Evolutionary conservation across 2,888 invertebrate genomes (phyloP), one percentile per base, ranked within the genome.

Genomic region (Microchrysa polita): DNA sequence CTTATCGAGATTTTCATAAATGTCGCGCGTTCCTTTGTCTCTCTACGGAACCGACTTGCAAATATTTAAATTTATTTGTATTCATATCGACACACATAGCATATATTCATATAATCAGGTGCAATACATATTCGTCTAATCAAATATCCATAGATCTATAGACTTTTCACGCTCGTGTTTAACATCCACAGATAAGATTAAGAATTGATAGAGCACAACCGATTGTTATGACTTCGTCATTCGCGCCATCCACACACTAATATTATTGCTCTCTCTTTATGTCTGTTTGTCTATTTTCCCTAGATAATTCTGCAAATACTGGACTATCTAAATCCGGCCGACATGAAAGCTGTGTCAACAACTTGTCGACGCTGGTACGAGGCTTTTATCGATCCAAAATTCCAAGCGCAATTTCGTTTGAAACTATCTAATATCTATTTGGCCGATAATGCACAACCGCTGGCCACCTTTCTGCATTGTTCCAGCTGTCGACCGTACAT

Each of bases 291-390:
- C 44, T 16, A 10, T 73, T 60, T 77, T 60, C 59, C 69, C 67
- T 86, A 91, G 91, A 87, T 91, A 72, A 85, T 91, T 77, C 87
- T 90, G 74, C 87, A 89, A 77, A 87, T 91, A 76, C 89, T 90
- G 80, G 87, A 89, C 77, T 90, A 88, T 82, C 82, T 91, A 77
- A 87, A 89, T 48, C 87, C 89, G 78, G 86, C 90, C 1, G 93
- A 93, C 80, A 85, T 90, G 77, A 88, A 90, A 81, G 86, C 88
- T 60, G 90, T 90, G 48, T 88, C 90, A 77, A 86, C 90, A 77
- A 90, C 91, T 23, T 91, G 90, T 80, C 86, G 83, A 18, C 84
- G 87, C 0, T 93, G 92, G 92, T 89, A 90, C 77, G 87, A 88
- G 75, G 92, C 92, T 14, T 88, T 90, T 5, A 87, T 90, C 79